Evolutionary conservation across 2,888 invertebrate species (phyloP), one percentile per base, ranked within the genome.

Genomic region (Parapristionchus giblindavisi): DNA sequence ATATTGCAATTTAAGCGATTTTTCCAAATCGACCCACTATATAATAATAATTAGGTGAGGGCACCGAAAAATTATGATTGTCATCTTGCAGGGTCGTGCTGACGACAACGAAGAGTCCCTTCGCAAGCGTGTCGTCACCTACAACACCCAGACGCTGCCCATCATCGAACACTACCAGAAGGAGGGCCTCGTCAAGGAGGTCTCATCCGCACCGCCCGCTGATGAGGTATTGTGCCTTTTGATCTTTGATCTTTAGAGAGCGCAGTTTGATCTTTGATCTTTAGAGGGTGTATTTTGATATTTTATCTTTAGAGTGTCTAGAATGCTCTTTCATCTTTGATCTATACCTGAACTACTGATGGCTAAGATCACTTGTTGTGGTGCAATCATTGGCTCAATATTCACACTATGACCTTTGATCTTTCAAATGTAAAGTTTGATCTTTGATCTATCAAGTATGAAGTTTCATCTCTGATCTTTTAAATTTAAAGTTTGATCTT

Each of bases 41-140:
- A n/a, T n/a, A n/a, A n/a, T n/a, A n/a, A n/a, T n/a, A n/a, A n/a
- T n/a, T n/a, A n/a, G n/a, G n/a, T n/a, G n/a, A n/a, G n/a, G n/a
- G n/a, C n/a, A n/a, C n/a, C n/a, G n/a, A n/a, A n/a, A n/a, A n/a
- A n/a, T n/a, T n/a, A n/a, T n/a, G n/a, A n/a, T n/a, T n/a, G n/a
- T n/a, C n/a, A n/a, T n/a, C n/a, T n/a, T 29, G 38, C 29, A 73
- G 88, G 96, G 96, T 0, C 92, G 98, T 17, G 92, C 93, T 1
- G 99, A 99, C 89, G 99, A 99, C 89, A 99, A 99, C 88, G 88
- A 92, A 58, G 94, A 95, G 54, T 93, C 93, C 83, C 90, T 97
- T 63, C 92, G 92, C 83, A 95, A 96, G 88, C 91, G 96, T 77
- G 85, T 80, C 51, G 75, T 75, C 8, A 85, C 85, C 6, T 86